Evolutionary conservation across 1,140 invertebrate genomes (phyloP).

Genomic region (Cyrtorhinus lividipennis): DNA sequence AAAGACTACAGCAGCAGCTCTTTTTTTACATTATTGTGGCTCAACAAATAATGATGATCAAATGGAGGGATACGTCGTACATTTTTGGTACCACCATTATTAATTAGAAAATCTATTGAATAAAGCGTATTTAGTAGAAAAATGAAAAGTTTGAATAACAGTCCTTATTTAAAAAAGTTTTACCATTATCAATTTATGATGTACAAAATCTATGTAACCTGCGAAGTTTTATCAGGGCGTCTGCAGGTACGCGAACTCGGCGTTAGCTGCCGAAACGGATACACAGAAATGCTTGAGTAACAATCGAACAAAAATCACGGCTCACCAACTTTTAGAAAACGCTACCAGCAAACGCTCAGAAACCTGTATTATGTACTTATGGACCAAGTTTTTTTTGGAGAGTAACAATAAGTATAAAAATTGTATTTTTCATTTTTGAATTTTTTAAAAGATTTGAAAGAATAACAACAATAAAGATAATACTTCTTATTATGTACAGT

Average conservation of each 20-base stretch:
- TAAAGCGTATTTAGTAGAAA: too few species aligned
- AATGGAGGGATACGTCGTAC: too few species aligned
- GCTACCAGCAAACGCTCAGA: background rate
- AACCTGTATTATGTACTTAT: constrained; percentile 22
- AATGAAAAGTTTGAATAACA: constrained; percentile 21
- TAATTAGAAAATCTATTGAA: too few species aligned
- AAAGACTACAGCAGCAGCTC: too few species aligned
- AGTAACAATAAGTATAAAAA: constrained; percentile 22
- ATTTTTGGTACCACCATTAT: too few species aligned
- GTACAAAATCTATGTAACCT: constrained; percentile 14
- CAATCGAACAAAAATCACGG: background rate
- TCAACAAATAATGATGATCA: too few species aligned
- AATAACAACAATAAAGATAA: constrained; percentile 23
- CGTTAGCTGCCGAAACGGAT: too few species aligned
- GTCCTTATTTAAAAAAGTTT: constrained; percentile 22
- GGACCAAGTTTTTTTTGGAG: constrained; percentile 19
- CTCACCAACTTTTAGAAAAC: background rate
- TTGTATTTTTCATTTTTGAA: background rate
- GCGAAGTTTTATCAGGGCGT: background rate
- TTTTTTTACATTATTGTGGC: too few species aligned
- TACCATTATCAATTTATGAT: too few species aligned
- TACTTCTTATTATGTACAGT: constrained; percentile 21
- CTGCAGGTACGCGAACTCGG: too few species aligned
- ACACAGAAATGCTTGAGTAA: background rate
- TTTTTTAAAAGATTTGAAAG: constrained; percentile 13